A percentile compares a stretch with the other conserved stretches of the same genome.
phyloP scores from a whole-genome alignment of 1,140 invertebrate genomes.

The Uloborus diversus region DNA sequence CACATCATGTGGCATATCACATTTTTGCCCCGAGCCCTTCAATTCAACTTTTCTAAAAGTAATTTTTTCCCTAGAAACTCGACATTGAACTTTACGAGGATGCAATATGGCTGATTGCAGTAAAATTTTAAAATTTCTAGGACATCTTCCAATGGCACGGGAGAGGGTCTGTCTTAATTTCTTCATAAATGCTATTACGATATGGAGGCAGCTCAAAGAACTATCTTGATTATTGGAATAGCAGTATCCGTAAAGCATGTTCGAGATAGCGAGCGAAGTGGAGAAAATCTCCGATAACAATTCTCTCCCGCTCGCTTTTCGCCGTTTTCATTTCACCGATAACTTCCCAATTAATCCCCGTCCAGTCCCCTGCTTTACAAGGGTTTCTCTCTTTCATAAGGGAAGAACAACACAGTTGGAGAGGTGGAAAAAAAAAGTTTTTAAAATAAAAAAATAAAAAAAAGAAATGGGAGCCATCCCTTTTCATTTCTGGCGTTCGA shows the following conservation, averaged over 20 bases:
- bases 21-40: too few species aligned
- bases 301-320: slow-evolving; percentile 22
- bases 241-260: too few species aligned
- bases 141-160: too few species aligned
- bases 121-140: too few species aligned
- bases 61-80: too few species aligned
- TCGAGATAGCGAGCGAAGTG: background rate
- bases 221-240: background rate
- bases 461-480: slow-evolving; percentile 1
- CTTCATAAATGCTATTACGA: too few species aligned
- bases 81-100: too few species aligned
- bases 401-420: background rate
- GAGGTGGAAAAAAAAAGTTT: background rate
- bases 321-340: slow-evolving; percentile 21
- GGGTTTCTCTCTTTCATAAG: background rate
- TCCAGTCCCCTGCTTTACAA: background rate
- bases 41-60: too few species aligned
- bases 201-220: background rate
- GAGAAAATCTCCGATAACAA: slow-evolving; percentile 9
- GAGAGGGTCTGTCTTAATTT: too few species aligned
- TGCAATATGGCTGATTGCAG: too few species aligned
- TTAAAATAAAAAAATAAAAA: background rate
- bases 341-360: slow-evolving; percentile 48
- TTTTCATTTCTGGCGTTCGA: slow-evolving; percentile 39
- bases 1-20: too few species aligned